phyloP scores from a whole-genome alignment of 1,140 invertebrate genomes.

The Apis dorsata region DNA sequence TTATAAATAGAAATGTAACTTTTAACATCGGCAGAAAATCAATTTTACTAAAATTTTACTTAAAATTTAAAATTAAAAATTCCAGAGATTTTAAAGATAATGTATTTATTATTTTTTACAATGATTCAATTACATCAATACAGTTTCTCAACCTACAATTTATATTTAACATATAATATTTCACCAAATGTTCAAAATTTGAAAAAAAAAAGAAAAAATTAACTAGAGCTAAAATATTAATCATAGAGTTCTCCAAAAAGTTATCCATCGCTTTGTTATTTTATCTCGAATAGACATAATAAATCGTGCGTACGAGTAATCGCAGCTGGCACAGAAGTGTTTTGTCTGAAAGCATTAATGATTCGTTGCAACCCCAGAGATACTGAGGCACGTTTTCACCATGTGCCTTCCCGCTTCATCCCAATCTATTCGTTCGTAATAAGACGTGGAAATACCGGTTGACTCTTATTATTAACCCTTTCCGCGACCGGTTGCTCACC shows the following conservation, averaged over 20 bases:
- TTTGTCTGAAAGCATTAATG: constrained; percentile 31
- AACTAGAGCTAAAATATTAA: background rate
- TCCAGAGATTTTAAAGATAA: no score
- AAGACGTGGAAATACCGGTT: constrained; percentile 23
- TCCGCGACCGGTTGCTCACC: constrained; percentile 23
- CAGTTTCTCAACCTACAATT: no score
- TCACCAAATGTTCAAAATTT: no score
- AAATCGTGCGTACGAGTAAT: constrained; percentile 16
- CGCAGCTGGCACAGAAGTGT: background rate
- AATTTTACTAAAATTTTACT: no score
- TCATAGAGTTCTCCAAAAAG: background rate
- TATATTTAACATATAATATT: no score
- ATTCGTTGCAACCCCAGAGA: constrained; percentile 5
- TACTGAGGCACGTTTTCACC: background rate
- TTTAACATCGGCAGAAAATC: no score
- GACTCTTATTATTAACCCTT: constrained; percentile 40
- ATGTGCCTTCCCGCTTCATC: background rate
- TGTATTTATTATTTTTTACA: no score
- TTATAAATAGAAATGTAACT: no score
- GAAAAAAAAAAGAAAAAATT: no score
- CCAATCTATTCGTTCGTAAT: constrained; percentile 23
- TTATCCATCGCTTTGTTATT: constrained; percentile 8
- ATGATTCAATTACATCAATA: no score
- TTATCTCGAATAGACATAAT: background rate
- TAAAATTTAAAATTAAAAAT: no score